Evolutionary conservation across 2,797 vertebrate genomes (phyloP).

Genomic region (Sphaeramia orbicularis): DNA sequence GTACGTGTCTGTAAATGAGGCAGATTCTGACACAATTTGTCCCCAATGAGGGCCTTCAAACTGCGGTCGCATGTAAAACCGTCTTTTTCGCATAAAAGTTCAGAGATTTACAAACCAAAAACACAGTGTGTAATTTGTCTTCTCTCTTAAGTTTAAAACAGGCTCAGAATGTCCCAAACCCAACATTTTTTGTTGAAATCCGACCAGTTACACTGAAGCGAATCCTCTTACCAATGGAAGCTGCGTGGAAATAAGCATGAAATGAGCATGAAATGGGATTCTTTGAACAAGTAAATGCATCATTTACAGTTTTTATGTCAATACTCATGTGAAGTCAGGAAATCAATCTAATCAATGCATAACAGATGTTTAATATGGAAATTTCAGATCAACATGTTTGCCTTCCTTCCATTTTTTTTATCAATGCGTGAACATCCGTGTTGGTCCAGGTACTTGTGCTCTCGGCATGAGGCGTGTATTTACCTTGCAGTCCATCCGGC

Average conservation of each 20-base stretch:
- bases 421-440: neutral
- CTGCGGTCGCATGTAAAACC: neutral
- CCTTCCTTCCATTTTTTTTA: neutral
- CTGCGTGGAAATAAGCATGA: too few relatives aligned
- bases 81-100: slow-evolving; percentile 15
- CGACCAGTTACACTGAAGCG: neutral
- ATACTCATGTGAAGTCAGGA: neutral
- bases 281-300: too few relatives aligned
- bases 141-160: slow-evolving; percentile 23
- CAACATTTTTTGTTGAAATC: too few relatives aligned
- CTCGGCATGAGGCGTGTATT: slow-evolving; percentile 27
- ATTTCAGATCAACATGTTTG: neutral
- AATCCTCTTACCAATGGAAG: neutral
- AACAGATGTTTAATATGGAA: neutral
- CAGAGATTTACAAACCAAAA: slow-evolving; percentile 22
- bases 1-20: neutral
- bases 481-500: slow-evolving; percentile 99
- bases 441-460: neutral
- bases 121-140: slow-evolving; percentile 36
- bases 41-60: slow-evolving; percentile 13
- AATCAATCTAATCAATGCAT: neutral
- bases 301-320: too few relatives aligned
- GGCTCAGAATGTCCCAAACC: neutral
- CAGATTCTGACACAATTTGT: neutral
- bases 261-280: too few relatives aligned